phyloP scores from a whole-genome alignment of 2,888 invertebrate genomes.

The Chrysomela aeneicollis region DNA sequence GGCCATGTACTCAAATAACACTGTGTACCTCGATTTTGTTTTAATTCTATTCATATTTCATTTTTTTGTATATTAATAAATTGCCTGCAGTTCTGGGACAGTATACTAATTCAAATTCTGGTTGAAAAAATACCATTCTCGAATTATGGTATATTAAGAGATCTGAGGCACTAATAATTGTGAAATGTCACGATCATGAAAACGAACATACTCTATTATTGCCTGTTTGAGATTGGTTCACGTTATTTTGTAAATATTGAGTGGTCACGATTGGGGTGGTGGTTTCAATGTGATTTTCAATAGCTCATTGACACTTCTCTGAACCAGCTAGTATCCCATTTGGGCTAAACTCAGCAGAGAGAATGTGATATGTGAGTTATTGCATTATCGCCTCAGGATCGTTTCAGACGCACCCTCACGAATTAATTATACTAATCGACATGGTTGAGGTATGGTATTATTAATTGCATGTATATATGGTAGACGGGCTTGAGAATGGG shows the following conservation, averaged over 20 bases:
- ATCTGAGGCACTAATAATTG: too few species aligned
- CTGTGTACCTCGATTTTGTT: too few species aligned
- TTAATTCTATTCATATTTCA: too few species aligned
- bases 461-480: conserved; percentile 64
- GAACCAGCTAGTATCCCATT: neutral
- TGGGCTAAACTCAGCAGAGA: too few species aligned
- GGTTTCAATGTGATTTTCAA: neutral
- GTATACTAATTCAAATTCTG: too few species aligned
- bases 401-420: neutral
- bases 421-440: conserved; percentile 1
- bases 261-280: neutral
- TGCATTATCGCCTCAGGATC: neutral
- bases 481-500: conserved; percentile 63
- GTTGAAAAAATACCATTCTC: too few species aligned
- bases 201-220: too few species aligned
- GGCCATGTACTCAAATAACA: too few species aligned
- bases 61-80: too few species aligned
- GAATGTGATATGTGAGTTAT: neutral
- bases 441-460: conserved; percentile 61
- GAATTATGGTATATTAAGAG: too few species aligned
- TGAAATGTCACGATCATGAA: too few species aligned
- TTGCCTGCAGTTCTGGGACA: too few species aligned
- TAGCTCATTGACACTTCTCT: neutral
- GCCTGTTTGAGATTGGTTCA: neutral
- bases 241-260: neutral